Evolutionary conservation across 2,113 vertebrate species (phyloP), one percentile per base, ranked within the genome.

Genomic region (Castor canadensis): DNA sequence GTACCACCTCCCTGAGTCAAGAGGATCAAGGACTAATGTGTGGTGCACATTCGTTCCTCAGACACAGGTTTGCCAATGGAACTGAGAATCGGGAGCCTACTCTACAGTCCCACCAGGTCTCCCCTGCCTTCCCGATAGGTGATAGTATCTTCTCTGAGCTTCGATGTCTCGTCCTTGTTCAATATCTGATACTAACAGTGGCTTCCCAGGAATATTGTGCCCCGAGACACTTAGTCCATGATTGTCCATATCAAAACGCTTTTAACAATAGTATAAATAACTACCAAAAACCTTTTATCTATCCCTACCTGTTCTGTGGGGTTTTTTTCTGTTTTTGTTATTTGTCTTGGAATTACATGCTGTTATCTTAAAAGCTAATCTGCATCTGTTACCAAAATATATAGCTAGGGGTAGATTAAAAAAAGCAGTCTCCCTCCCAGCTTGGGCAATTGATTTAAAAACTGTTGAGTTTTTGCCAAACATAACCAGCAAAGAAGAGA

Each of bases 301-400:
- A 64, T 10, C 30, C 26, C 76, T 60, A 26, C 9, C 24, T 16
- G 0, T 19, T 81, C 49, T 32, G 43, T 56, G 84, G 52, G 49
- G 40, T 32, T 94, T 95, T 67, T 64, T 92, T 72, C 5, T 35
- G 45, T 40, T 32, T 12, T 24, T 60, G 20, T 43, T 15, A n/a
- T 87, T 82, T 86, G 82, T 64, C 69, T 43, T 72, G 9, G 60
- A 20, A 47, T 62, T 71, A 75, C 26, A 49, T 77, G 73, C 88
- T 56, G 20, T 75, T 64, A 82, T 58, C 62, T 91, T 58, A 47
- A 66, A 96, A 54, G 58, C 28, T 40, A 87, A 87, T 67, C 84
- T 67, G 17, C 2, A 26, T 80, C 24, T 66, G 49, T 87, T 45
- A 82, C n/a, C 49, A 88, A 81, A 84, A 73, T 6, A 58, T 16